Evolutionary conservation across 1,140 invertebrate genomes (phyloP).

Genomic region (Zophobas morio): DNA sequence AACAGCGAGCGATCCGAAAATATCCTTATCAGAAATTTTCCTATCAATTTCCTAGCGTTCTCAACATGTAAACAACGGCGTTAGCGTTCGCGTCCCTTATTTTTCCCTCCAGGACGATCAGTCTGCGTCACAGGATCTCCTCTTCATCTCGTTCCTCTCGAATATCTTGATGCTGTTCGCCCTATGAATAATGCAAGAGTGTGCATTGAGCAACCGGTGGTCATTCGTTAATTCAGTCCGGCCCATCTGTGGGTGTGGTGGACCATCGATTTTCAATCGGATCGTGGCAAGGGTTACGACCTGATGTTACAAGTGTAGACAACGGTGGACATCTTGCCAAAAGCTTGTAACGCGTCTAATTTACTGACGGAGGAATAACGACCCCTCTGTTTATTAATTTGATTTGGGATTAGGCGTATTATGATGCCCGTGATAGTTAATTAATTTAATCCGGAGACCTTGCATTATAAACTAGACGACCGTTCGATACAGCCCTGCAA

Average conservation of each 20-base stretch:
- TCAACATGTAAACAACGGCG: constrained; percentile 39
- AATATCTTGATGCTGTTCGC: neutral
- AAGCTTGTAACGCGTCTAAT: neutral
- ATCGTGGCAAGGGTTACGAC: neutral
- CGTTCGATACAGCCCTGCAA: neutral
- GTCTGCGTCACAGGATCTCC: constrained; percentile 36
- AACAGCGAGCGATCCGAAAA: constrained; percentile 38
- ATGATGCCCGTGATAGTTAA: constrained; percentile 19
- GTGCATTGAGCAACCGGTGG: constrained; percentile 25
- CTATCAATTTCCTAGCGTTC: constrained; percentile 35
- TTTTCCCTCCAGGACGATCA: constrained; percentile 38
- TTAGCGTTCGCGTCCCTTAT: constrained; percentile 19
- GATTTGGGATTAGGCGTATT: constrained; percentile 30
- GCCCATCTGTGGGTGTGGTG: neutral
- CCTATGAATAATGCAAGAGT: constrained; percentile 26
- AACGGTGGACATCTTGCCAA: constrained; percentile 5
- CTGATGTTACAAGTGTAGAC: neutral
- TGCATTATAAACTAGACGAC: neutral
- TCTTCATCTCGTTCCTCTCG: constrained; percentile 10
- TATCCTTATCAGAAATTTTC: constrained; percentile 41
- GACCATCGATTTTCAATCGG: neutral
- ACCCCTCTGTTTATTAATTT: constrained; percentile 24
- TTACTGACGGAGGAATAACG: neutral
- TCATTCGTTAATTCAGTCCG: constrained; percentile 22
- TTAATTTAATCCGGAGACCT: constrained; percentile 7